Percentiles rank a stretch among this genome's conserved stretches.
Evolutionary conservation across 2,797 vertebrate genomes (phyloP).

Genomic region (Neopelma chrysocephalum): DNA sequence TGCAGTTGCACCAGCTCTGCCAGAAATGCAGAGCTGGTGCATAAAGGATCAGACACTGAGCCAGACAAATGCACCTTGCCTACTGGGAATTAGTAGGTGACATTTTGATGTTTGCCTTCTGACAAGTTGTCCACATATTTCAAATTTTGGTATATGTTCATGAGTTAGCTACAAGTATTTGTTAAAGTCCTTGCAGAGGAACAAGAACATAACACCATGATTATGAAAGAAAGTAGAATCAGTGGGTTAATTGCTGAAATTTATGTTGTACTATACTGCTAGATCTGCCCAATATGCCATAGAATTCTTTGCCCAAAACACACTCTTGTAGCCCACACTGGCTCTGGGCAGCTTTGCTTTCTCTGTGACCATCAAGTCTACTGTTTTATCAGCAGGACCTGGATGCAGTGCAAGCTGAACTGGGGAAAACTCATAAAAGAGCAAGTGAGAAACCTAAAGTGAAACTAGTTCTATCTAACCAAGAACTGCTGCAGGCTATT

Average conservation of each 20-base stretch:
- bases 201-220: neutral
- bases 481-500: constrained; percentile 44
- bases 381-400: neutral
- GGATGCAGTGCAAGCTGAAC: neutral
- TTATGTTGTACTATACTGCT: neutral
- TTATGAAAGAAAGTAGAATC: neutral
- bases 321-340: fast-evolving
- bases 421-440: neutral
- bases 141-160: neutral
- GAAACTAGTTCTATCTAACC: constrained; percentile 44
- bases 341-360: neutral
- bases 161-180: neutral
- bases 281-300: neutral
- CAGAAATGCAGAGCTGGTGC: neutral
- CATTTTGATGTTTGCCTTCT: neutral
- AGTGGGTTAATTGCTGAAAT: neutral
- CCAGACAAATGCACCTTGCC: neutral
- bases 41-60: neutral
- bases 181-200: neutral
- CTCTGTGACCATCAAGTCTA: neutral
- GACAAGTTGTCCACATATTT: neutral
- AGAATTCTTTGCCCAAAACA: neutral
- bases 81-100: neutral
- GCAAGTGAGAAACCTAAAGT: neutral
- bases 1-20: neutral